Conservation (phyloP, 1,140 invertebrate species). For the Zaprionus vittiger region DNA sequence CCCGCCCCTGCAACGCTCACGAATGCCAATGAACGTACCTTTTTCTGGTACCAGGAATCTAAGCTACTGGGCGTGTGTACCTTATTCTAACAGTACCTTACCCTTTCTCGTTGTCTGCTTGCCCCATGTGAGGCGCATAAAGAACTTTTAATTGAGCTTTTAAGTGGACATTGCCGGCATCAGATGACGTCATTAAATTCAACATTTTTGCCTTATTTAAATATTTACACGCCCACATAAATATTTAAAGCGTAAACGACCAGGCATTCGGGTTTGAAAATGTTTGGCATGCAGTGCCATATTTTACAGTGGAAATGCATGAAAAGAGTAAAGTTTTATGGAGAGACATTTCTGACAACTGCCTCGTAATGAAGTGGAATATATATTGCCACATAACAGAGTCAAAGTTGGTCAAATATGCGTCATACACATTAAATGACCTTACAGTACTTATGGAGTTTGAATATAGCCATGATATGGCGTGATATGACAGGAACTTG, state of each 20-base stretch:
- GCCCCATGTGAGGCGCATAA: not conserved
- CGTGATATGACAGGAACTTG: not conserved
- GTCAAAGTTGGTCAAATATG: not conserved
- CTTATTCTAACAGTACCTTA: not conserved
- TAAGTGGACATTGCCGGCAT: not conserved
- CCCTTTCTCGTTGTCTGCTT: too few relatives aligned
- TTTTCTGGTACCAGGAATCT: not conserved
- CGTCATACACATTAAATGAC: not conserved
- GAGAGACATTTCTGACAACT: not conserved
- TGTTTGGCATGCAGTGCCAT: conserved; percentile 4
- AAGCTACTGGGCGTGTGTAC: not conserved
- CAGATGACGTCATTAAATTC: conserved; percentile 1
- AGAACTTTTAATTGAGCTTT: not conserved
- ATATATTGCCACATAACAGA: not conserved
- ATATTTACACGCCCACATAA: not conserved
- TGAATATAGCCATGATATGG: not conserved
- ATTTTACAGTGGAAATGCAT: not conserved
- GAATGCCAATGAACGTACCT: too few relatives aligned
- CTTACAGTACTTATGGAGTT: not conserved
- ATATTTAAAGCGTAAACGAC: not conserved
- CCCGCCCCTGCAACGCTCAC: not conserved
- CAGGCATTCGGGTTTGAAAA: not conserved
- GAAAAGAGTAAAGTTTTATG: not conserved
- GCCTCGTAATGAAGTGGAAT: not conserved
- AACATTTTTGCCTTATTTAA: not conserved